These are phyloP conservation scores for Capitulum mitella DNA, from an alignment of 2,888 invertebrate genomes.

Conservation along the genomic window DNA sequence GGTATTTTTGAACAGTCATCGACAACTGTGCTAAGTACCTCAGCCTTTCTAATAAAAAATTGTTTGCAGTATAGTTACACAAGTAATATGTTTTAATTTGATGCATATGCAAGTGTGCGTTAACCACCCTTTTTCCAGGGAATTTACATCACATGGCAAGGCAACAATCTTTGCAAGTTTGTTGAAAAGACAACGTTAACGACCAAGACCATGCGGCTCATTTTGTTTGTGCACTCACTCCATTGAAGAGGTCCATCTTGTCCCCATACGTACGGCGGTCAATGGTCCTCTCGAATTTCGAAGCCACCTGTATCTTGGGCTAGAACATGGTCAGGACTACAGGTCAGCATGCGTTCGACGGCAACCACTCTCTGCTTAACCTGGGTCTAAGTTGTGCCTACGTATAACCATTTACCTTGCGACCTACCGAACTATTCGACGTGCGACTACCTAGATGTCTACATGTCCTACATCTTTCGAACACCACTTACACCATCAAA, in stretches of 20 bases:
- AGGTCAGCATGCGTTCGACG: conserved; percentile 8
- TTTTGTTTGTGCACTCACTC: conserved; percentile 64
- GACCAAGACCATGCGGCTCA: background rate
- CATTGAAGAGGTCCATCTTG: conserved; percentile 92
- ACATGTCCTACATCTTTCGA: background rate
- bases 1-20: background rate
- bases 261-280: conserved; percentile 95
- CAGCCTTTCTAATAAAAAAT: background rate
- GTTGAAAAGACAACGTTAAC: background rate
- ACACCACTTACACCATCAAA: conserved; percentile 15
- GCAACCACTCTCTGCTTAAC: too few relatives aligned
- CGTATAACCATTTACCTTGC: too few relatives aligned
- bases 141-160: too few relatives aligned
- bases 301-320: conserved; percentile 98
- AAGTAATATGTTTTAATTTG: too few relatives aligned
- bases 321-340: conserved; percentile 46
- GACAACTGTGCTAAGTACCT: background rate
- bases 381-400: too few relatives aligned
- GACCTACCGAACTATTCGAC: background rate
- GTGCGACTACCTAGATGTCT: too few relatives aligned
- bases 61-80: background rate
- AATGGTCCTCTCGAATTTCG: conserved; percentile 96
- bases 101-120: too few relatives aligned
- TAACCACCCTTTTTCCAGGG: too few relatives aligned
- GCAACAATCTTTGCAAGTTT: too few relatives aligned